Conservation (phyloP, 2,888 invertebrate species). For the Acrobasis consociella region DNA sequence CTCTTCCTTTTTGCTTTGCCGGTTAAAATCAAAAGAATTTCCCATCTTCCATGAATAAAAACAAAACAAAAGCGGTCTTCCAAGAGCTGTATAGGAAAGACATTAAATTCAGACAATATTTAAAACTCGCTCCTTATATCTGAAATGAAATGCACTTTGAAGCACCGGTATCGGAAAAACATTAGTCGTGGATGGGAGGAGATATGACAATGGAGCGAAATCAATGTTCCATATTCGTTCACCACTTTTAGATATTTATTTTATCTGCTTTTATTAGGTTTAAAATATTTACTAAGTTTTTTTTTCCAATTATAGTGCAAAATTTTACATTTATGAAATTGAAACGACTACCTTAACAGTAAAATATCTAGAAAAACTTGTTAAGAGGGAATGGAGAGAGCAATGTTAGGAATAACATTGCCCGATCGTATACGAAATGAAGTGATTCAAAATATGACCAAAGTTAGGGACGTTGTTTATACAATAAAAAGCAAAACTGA, state of each 20-base stretch:
- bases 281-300: too few species aligned
- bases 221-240: constrained; percentile 22
- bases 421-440: too few species aligned
- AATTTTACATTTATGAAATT: too few species aligned
- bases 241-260: constrained; percentile 8
- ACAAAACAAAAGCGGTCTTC: not conserved
- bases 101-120: constrained; percentile 20
- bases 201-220: constrained; percentile 44
- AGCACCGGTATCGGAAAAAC: constrained; percentile 70
- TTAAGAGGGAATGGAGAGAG: too few species aligned
- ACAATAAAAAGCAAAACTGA: too few species aligned
- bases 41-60: too few species aligned
- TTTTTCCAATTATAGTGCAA: too few species aligned
- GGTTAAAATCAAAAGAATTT: not conserved
- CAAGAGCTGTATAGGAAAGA: not conserved
- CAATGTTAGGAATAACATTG: too few species aligned
- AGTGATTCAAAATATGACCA: too few species aligned
- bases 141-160: constrained; percentile 61
- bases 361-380: too few species aligned
- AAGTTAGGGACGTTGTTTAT: too few species aligned
- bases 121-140: constrained; percentile 29
- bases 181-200: constrained; percentile 64
- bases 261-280: not conserved
- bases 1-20: not conserved
- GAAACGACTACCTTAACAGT: too few species aligned